phyloP scores from a whole-genome alignment of 2,113 vertebrate genomes.

The Atlantisia rogersi region DNA sequence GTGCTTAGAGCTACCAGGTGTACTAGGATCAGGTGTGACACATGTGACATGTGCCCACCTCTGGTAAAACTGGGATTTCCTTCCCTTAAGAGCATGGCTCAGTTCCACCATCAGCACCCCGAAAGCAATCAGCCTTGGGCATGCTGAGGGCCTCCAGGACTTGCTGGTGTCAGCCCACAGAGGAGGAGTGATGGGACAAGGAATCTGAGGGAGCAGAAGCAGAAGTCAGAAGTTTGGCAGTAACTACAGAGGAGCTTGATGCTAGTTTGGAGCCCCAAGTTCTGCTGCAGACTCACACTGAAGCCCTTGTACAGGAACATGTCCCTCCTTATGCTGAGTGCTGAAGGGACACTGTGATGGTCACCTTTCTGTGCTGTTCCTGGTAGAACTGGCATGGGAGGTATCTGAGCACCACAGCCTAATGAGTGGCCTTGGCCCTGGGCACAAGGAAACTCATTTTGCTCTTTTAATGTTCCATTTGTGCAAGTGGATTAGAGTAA shows the following conservation, averaged over 20 bases:
- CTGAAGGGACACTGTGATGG: not conserved
- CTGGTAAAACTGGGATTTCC: not conserved
- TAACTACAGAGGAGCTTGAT: not conserved
- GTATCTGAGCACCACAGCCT: not conserved
- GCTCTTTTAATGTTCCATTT: not conserved
- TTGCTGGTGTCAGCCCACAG: not conserved
- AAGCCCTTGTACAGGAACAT: not conserved
- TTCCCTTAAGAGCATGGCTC: not conserved
- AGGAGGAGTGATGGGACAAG: not conserved
- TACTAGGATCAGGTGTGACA: not conserved
- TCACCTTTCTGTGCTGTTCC: not conserved
- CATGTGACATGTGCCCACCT: not conserved
- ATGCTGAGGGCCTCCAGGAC: not conserved
- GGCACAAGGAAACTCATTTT: not conserved
- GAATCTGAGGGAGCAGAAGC: not conserved
- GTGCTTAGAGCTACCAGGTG: no score
- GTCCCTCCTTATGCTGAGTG: rapidly evolving
- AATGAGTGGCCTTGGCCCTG: not conserved
- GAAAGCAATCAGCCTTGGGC: no score
- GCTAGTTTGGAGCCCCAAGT: not conserved
- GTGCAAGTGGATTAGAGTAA: not conserved
- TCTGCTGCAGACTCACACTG: not conserved
- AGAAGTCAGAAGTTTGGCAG: not conserved
- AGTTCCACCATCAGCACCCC: not conserved
- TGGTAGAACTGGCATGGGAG: not conserved